Evolutionary conservation across 2,113 vertebrate genomes (phyloP).

Genomic region (Amblyopsis rosae): DNA sequence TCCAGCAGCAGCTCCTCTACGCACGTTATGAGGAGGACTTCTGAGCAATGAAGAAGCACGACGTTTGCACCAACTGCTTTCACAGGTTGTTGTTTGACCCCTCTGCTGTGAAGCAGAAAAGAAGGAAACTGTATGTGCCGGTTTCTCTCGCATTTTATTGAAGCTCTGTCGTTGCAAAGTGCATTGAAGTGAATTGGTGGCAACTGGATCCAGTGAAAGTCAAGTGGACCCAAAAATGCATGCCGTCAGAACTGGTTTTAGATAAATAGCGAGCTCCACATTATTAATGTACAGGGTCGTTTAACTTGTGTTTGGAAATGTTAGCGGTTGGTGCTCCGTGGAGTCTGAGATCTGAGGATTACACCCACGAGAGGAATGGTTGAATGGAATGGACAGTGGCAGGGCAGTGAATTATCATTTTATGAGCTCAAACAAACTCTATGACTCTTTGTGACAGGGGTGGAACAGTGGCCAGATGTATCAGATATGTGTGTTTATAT

Average conservation of each 20-base stretch:
- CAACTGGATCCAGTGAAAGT: conserved; percentile 23
- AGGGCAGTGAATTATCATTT: background rate
- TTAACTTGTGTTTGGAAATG: conserved; percentile 48
- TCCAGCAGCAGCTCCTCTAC: conserved; percentile 23
- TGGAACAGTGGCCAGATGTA: too few relatives aligned
- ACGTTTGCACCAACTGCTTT: conserved; percentile 44
- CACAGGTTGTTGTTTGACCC: conserved; percentile 44
- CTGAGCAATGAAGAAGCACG: conserved; percentile 32
- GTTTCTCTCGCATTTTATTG: conserved; percentile 31
- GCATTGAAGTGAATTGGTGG: conserved; percentile 28
- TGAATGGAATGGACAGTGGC: conserved; percentile 1
- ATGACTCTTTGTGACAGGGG: too few relatives aligned
- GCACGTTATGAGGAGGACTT: conserved; percentile 7
- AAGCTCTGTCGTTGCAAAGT: conserved; percentile 13
- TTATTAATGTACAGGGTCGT: conserved; percentile 47
- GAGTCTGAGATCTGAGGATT: conserved; percentile 40
- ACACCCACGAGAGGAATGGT: conserved; percentile 3
- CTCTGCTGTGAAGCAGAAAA: conserved; percentile 20
- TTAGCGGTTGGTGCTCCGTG: conserved; percentile 30
- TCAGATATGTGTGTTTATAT: too few relatives aligned
- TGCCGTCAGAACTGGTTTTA: conserved; percentile 40
- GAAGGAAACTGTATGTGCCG: conserved; percentile 21
- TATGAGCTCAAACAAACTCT: too few relatives aligned
- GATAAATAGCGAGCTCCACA: conserved; percentile 57
- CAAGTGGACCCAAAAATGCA: conserved; percentile 26